A percentile compares a stretch with the other conserved stretches of the same genome.
Evolutionary conservation across 2,797 vertebrate species (phyloP).

Genomic region (Sebastes nivosus): DNA sequence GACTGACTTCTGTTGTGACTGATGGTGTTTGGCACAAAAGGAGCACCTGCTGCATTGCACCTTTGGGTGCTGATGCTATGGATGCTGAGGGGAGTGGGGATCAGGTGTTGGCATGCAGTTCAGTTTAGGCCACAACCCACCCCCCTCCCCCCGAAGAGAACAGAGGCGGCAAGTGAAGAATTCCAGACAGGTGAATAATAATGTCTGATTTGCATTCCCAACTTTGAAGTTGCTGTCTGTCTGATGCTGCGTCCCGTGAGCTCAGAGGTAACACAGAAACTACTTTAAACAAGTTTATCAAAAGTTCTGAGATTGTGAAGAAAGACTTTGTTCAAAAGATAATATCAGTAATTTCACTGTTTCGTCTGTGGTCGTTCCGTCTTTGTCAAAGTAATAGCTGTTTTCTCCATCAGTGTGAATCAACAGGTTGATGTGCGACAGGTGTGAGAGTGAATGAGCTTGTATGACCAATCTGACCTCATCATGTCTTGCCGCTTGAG

Average conservation of each 20-base stretch:
- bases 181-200: constrained; percentile 42
- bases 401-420: background rate
- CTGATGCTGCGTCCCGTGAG: background rate
- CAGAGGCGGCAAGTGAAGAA: background rate
- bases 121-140: background rate
- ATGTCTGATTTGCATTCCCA: constrained; percentile 46
- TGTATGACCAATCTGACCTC: no score
- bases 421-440: background rate
- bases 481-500: no score
- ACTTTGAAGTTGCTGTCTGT: constrained; percentile 38
- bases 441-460: background rate
- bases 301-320: background rate
- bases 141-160: background rate
- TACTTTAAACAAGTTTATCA: background rate
- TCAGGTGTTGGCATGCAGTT: constrained; percentile 7
- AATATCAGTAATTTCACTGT: background rate
- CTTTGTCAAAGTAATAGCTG: background rate
- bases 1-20: background rate
- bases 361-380: background rate
- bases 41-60: background rate
- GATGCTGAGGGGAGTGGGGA: background rate
- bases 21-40: constrained; percentile 8
- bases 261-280: background rate
- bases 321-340: background rate
- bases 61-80: constrained; percentile 8